Evolutionary conservation across 2,113 vertebrate genomes (phyloP).

Genomic region (Clarias magur): DNA sequence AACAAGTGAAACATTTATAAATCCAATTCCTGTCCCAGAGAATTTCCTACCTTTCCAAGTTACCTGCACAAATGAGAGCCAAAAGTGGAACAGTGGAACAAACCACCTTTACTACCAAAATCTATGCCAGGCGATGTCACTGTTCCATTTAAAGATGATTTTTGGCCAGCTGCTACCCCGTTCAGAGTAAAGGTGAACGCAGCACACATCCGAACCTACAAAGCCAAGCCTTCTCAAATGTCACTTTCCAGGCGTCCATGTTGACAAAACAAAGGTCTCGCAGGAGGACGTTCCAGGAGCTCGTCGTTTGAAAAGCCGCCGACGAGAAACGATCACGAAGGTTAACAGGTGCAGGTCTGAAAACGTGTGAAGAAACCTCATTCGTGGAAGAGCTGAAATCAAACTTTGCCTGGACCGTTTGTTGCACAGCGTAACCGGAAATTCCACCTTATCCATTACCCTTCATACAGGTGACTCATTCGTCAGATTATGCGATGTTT

Average conservation of each 20-base stretch:
- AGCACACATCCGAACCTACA: slow-evolving; percentile 40
- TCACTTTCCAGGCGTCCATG: slow-evolving; percentile 38
- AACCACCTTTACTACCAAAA: neutral
- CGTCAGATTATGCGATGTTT: slow-evolving; percentile 18
- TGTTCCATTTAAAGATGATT: neutral
- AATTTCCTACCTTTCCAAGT: neutral
- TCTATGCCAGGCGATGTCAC: neutral
- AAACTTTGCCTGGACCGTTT: neutral
- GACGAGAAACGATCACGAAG: neutral
- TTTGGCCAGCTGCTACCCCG: slow-evolving; percentile 9
- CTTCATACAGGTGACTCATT: neutral
- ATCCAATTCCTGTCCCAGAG: neutral
- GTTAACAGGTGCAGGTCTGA: neutral
- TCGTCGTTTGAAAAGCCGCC: neutral
- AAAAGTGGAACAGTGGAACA: neutral
- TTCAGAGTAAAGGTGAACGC: slow-evolving; percentile 16
- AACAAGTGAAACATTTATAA: neutral
- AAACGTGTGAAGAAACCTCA: neutral
- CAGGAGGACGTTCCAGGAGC: slow-evolving; percentile 36
- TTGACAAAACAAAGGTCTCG: slow-evolving; percentile 50
- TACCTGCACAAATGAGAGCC: neutral
- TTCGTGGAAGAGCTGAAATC: neutral
- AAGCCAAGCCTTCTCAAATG: slow-evolving; percentile 40
- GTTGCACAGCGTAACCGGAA: neutral
- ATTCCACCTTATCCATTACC: neutral